Conservation (phyloP, 2,888 invertebrate species). For the Drosophila hamatofila region DNA sequence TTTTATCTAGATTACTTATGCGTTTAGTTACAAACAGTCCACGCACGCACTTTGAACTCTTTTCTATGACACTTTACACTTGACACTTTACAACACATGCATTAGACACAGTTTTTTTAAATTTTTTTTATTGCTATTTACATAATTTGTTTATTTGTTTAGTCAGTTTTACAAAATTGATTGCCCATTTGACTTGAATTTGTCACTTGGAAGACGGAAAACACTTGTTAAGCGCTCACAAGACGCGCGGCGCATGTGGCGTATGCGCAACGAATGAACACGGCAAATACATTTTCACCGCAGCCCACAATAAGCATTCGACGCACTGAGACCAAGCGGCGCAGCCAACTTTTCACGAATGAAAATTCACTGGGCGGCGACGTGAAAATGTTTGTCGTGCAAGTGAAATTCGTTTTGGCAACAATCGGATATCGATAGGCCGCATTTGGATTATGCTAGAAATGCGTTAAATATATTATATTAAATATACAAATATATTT, state of each 20-base stretch:
- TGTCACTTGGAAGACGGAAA: constrained; percentile 36
- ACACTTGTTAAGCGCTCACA: constrained; percentile 65
- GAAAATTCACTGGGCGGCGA: constrained; percentile 33
- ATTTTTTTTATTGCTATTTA: constrained; percentile 9
- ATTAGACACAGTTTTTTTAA: not conserved
- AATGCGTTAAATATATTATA: not conserved
- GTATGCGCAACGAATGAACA: constrained; percentile 59
- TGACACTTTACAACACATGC: constrained; percentile 12
- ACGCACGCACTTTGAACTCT: constrained; percentile 19
- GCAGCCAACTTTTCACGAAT: constrained; percentile 73
- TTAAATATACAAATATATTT: not conserved
- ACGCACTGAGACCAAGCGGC: constrained; percentile 70
- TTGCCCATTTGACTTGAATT: constrained; percentile 18
- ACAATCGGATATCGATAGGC: constrained; percentile 56
- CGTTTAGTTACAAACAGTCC: constrained; percentile 8
- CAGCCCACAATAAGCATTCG: constrained; percentile 36
- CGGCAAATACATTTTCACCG: constrained; percentile 43
- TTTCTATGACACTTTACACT: not conserved
- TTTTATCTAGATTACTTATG: not conserved
- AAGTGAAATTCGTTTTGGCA: constrained; percentile 25
- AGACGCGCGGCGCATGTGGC: constrained; percentile 53
- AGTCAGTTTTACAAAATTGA: constrained; percentile 13
- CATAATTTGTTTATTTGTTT: constrained; percentile 12
- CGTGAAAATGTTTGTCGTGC: constrained; percentile 65
- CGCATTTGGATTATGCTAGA: not conserved